phyloP scores from a whole-genome alignment of 2,888 invertebrate species.

The Calephelis perditalis region DNA sequence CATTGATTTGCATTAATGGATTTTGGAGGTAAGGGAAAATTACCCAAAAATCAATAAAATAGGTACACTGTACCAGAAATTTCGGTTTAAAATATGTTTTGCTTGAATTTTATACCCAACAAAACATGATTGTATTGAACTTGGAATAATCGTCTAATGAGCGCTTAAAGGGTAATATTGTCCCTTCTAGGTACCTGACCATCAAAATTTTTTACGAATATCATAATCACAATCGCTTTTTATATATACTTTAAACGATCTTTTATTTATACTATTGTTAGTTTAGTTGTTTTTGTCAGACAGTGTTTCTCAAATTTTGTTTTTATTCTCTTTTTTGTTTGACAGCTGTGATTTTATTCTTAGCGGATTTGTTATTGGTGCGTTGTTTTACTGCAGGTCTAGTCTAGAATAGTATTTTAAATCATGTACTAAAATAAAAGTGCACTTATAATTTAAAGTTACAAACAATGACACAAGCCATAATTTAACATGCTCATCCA shows the following conservation, averaged over 20 bases:
- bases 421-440: constrained; percentile 62
- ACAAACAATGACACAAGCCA: constrained; percentile 68
- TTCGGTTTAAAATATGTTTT: too few species aligned
- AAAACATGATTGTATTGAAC: not conserved
- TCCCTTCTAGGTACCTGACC: constrained; percentile 72
- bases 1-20: too few species aligned
- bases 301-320: constrained; percentile 75
- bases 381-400: constrained; percentile 56
- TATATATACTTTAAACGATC: constrained; percentile 33
- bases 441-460: constrained; percentile 71
- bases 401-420: constrained; percentile 65
- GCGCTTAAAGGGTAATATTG: constrained; percentile 31
- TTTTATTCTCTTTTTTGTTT: constrained; percentile 43
- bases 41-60: too few species aligned
- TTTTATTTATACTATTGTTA: constrained; percentile 33
- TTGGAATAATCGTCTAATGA: not conserved
- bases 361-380: constrained; percentile 43
- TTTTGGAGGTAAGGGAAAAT: too few species aligned
- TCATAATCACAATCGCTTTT: constrained; percentile 32
- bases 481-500: constrained; percentile 74
- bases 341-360: constrained; percentile 60
- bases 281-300: constrained; percentile 45
- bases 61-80: too few species aligned
- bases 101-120: too few species aligned
- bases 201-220: constrained; percentile 43